Evolutionary conservation across 2,888 invertebrate genomes (phyloP), one percentile per base, ranked within the genome.

Genomic region (Pyrocoelia pectoralis): DNA sequence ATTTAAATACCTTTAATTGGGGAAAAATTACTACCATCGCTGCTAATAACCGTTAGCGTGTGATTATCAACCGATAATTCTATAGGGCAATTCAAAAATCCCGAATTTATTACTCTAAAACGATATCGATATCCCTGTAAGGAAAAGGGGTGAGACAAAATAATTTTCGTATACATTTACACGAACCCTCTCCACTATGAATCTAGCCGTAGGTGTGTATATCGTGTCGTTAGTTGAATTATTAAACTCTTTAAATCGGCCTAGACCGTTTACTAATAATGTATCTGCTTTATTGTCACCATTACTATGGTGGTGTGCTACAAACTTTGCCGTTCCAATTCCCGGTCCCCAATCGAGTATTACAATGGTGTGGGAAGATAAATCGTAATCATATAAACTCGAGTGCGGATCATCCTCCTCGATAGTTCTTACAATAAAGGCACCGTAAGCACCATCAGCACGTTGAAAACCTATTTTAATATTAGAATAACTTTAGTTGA

Each of bases 21-120:
- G 72, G 89, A 86, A 70, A 95, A 79, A 70, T 94, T 90, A 72
- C 87, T 88, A 1, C 94, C 94, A 79, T 95, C 95, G 1, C 90
- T 89, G 62, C 89, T 88, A 53, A 95, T 90, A 33, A 93, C 85
- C 0, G 86, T 87, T 67, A 95, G 82, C 13, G 89, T 91, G 79
- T 95, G 95, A 73, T 91, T 90, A 72, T 95, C 94, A 4, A 95
- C 84, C 0, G 93, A 92, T 68, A 95, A 79, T 76, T 93, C 90
- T 59, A 94, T 89, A 0, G 95, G 95, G 70, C 95, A 95, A 79
- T 95, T 95, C 43, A 95, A 84, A 76, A 94, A 93, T 75, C 93
- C 94, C 0, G 94, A 92, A 74, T 94, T 94, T 73, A 95, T 91
- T 51, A 93, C 81, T 18, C 95, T 86, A 73, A 95, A 92, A 56